A percentile compares a stretch with the other conserved stretches of the same genome.
These are phyloP conservation scores for Gambusia holbrooki DNA, from an alignment of 2,113 vertebrate genomes.

Conservation along the genomic window DNA sequence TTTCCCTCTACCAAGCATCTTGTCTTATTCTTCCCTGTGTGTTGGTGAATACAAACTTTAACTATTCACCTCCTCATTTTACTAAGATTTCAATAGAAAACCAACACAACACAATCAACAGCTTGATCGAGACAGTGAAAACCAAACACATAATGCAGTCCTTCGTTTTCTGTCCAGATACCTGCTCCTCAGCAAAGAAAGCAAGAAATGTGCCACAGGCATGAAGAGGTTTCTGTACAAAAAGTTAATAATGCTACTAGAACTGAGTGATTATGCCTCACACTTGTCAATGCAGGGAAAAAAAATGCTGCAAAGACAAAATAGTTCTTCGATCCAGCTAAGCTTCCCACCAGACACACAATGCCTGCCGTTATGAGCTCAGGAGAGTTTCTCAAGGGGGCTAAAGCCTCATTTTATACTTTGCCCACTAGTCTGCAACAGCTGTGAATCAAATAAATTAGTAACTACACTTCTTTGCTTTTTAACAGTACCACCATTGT, in stretches of 20 bases:
- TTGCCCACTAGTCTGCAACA: conserved; percentile 15
- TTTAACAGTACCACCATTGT: background rate
- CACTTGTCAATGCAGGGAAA: background rate
- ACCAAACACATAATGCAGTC: conserved; percentile 45
- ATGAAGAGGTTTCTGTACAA: conserved; percentile 18
- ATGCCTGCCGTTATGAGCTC: conserved; percentile 32
- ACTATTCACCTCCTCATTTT: conserved; percentile 37
- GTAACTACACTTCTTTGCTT: background rate
- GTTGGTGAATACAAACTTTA: conserved; percentile 13
- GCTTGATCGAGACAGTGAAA: conserved; percentile 8
- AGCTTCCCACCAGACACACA: conserved; percentile 26
- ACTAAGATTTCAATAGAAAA: conserved; percentile 41
- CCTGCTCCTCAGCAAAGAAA: conserved; percentile 47
- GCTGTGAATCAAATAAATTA: conserved; percentile 34
- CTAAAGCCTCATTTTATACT: conserved; percentile 9
- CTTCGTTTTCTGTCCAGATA: conserved; percentile 52
- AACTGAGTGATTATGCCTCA: background rate
- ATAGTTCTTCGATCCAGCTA: conserved; percentile 26
- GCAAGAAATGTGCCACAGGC: conserved; percentile 38
- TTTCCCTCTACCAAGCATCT: background rate
- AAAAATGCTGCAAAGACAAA: background rate
- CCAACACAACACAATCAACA: conserved; percentile 16
- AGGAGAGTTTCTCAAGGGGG: conserved; percentile 13
- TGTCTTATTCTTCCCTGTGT: background rate
- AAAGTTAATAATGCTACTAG: background rate